phyloP scores from a whole-genome alignment of 2,113 vertebrate species.

The Periophthalmus modestus region DNA sequence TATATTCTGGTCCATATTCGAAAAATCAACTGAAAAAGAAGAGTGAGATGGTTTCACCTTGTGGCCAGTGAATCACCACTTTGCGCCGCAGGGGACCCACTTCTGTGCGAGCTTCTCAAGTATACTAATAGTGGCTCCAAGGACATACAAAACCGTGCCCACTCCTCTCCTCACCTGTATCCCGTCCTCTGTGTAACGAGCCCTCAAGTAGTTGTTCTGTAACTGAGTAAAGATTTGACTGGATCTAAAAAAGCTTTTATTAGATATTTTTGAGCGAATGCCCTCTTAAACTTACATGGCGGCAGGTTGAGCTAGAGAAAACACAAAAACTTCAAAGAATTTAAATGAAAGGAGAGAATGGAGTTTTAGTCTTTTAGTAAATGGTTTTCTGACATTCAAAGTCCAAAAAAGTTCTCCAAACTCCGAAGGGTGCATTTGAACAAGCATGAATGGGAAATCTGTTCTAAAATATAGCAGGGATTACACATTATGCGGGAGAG shows the following conservation, averaged over 20 bases:
- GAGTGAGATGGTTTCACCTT: constrained; percentile 25
- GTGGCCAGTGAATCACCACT: constrained; percentile 28
- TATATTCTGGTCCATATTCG: neutral
- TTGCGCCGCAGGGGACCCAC: constrained; percentile 31
- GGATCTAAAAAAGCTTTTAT: constrained; percentile 32
- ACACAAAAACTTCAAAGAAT: constrained; percentile 23
- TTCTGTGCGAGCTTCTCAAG: constrained; percentile 51
- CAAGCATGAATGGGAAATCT: constrained; percentile 4
- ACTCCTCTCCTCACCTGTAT: neutral
- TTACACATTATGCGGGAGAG: constrained; percentile 34
- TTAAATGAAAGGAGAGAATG: constrained; percentile 22
- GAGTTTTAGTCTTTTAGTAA: constrained; percentile 8
- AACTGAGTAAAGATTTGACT: constrained; percentile 46
- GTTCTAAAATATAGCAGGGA: constrained; percentile 17
- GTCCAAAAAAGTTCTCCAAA: constrained; percentile 1
- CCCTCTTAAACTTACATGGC: constrained; percentile 52
- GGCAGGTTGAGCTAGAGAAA: constrained; percentile 23
- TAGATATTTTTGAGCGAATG: constrained; percentile 48
- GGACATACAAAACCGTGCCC: constrained; percentile 20
- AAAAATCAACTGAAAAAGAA: too few relatives aligned
- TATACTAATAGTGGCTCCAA: constrained; percentile 48
- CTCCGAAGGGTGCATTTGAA: neutral
- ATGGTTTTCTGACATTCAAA: neutral
- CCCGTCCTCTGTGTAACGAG: neutral
- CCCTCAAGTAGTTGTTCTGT: constrained; percentile 28